Conservation (phyloP, 2,888 invertebrate genomes). For the Scaptomyza tumidula region DNA sequence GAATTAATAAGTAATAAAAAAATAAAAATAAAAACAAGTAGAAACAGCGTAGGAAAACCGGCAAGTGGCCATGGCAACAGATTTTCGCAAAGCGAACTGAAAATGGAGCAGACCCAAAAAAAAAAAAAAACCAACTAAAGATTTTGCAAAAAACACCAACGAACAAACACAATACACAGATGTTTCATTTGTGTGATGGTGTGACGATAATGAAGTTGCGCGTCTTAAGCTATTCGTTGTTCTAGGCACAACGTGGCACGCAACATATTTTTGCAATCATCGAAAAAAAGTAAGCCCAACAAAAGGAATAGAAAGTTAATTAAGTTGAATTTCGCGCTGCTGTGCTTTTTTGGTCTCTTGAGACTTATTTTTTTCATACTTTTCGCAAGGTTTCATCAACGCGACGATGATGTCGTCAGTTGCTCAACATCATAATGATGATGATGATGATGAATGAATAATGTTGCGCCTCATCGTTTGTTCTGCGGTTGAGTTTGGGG, state of each 20-base stretch:
- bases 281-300: constrained; percentile 31
- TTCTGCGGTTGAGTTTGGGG: constrained; percentile 60
- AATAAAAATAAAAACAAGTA: constrained; percentile 24
- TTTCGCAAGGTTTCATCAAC: constrained; percentile 59
- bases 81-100: constrained; percentile 56
- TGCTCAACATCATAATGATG: constrained; percentile 24
- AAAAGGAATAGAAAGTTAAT: constrained; percentile 77
- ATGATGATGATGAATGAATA: constrained; percentile 18
- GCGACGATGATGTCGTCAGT: constrained; percentile 50
- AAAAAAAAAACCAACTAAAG: constrained; percentile 27
- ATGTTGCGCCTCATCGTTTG: constrained; percentile 35
- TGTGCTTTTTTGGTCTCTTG: constrained; percentile 46
- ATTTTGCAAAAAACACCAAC: constrained; percentile 60
- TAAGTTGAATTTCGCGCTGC: constrained; percentile 57
- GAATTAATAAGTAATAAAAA: constrained; percentile 61
- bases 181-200: constrained; percentile 24
- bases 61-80: constrained; percentile 62
- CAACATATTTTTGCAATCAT: constrained; percentile 41
- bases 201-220: constrained; percentile 35
- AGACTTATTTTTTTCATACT: constrained; percentile 45
- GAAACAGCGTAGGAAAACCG: constrained; percentile 70
- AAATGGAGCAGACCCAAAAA: constrained; percentile 44
- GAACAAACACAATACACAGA: constrained; percentile 27
- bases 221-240: constrained; percentile 24
- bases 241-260: constrained; percentile 42